phyloP scores from a whole-genome alignment of 1,140 invertebrate species.

The Gonioctena quinquepunctata region DNA sequence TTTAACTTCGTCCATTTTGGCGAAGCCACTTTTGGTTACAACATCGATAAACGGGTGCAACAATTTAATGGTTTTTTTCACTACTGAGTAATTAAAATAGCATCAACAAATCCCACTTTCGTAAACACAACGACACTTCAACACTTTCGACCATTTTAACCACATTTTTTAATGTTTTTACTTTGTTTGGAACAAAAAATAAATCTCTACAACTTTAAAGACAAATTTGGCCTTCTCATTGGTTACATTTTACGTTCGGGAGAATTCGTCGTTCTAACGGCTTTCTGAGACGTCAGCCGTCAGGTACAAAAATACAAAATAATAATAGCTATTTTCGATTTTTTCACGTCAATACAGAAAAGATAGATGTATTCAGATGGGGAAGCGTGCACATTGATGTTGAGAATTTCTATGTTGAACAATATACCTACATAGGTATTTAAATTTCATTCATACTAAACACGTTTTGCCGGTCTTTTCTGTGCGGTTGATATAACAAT shows the following conservation, averaged over 20 bases:
- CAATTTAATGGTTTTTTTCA: slow-evolving; percentile 15
- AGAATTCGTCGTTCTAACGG: neutral
- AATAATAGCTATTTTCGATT: neutral
- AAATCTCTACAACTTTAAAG: slow-evolving; percentile 42
- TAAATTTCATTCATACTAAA: neutral
- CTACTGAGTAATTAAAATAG: slow-evolving; percentile 12
- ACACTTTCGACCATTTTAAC: slow-evolving; percentile 33
- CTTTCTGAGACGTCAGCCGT: neutral
- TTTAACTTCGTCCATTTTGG: slow-evolving; percentile 54
- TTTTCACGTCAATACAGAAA: neutral
- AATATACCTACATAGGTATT: neutral
- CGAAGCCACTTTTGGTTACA: slow-evolving; percentile 42
- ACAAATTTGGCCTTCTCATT: slow-evolving; percentile 35
- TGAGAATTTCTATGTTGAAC: neutral
- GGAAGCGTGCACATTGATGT: neutral
- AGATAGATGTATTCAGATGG: neutral
- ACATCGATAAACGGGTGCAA: slow-evolving; percentile 34
- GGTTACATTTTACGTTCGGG: slow-evolving; percentile 20
- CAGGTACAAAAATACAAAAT: neutral
- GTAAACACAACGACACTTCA: slow-evolving; percentile 18
- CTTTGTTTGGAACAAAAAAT: slow-evolving; percentile 47
- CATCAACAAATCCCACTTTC: slow-evolving; percentile 21
- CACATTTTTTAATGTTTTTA: slow-evolving; percentile 41
- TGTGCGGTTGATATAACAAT: neutral
- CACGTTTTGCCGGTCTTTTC: neutral